Conservation (phyloP, 2,113 vertebrate genomes). For the Gobio gobio region DNA sequence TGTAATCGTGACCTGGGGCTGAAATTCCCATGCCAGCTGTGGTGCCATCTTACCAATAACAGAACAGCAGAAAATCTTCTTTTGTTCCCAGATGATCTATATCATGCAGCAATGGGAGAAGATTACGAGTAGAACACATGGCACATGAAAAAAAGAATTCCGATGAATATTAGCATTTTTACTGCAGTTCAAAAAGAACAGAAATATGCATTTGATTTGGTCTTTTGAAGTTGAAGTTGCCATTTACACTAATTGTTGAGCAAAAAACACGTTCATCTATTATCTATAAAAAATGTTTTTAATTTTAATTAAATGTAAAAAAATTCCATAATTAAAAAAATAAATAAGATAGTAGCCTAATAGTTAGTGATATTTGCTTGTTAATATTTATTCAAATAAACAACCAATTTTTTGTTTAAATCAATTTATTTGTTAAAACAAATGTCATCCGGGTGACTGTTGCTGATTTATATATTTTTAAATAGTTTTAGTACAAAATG, state of each 20-base stretch:
- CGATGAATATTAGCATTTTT: not conserved
- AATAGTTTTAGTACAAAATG: not conserved
- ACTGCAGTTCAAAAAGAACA: not conserved
- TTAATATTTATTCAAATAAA: not conserved
- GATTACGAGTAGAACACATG: not conserved
- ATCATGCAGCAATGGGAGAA: constrained; percentile 33
- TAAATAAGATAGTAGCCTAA: not conserved
- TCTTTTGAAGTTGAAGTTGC: not conserved
- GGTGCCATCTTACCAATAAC: constrained; percentile 47
- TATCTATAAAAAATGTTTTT: not conserved
- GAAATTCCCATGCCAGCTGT: constrained; percentile 41
- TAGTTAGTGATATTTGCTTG: not conserved
- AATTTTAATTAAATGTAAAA: too few species aligned
- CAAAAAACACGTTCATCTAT: not conserved
- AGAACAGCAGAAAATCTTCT: constrained; percentile 42
- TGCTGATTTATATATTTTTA: not conserved
- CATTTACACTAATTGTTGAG: not conserved
- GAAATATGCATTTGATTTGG: not conserved
- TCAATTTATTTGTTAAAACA: not conserved
- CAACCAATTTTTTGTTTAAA: not conserved
- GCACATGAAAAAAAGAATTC: not conserved
- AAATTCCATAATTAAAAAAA: not conserved
- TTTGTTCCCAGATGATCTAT: constrained; percentile 46
- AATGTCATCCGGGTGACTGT: not conserved
- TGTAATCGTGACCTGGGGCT: constrained; percentile 44